Base-by-base conservation (phyloP, 2,888 invertebrate species). In the Notodonta ziczac region DNA sequence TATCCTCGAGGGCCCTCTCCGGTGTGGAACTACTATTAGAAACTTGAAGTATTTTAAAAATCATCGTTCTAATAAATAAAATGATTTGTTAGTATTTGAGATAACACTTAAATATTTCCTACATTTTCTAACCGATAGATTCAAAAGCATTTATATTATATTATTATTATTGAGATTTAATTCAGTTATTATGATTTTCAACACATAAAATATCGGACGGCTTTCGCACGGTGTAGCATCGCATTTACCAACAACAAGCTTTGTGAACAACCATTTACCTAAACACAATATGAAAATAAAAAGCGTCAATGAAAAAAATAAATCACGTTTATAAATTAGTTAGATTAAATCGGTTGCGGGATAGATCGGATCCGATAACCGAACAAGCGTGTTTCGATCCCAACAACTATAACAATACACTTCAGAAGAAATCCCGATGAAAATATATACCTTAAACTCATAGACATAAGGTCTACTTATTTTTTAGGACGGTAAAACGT, bases 311-410 rank as follows among this genome's bases (percentile, higher is more conserved):
- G 24, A 74, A 75, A 82, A 80, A 77, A 72, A 76, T 69, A 79
- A 78, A 83, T 78, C 78, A 70, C 65, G 67, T 74, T 80, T 76
- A 78, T 78, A 76, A 82, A 78, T 75, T 75, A 76, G 75, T 59
- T 61, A 66, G 82, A 83, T 84, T 77, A 75, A 73, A 80, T 82
- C 80, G 72, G 70, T 78, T 72, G 70, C 70, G 74, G 69, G 67
- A 60, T 58, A 71, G 77, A 82, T 81, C 74, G 73, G 66, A 74
- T 73, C 72, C 70, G 77, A 80, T 78, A 81, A 77, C 66, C 63
- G 73, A 80, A 76, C 74, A 76, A 79, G 78, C 74, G 72, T 78
- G 71, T 77, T 75, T 73, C 67, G 65, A 54, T 58, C 48, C 51
- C 55, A 12, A 67, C 74, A 70, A 68, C 70, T 62, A 70, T 73